Conservation (phyloP, 1,140 invertebrate species). For the Thaumatotibia leucotreta region DNA sequence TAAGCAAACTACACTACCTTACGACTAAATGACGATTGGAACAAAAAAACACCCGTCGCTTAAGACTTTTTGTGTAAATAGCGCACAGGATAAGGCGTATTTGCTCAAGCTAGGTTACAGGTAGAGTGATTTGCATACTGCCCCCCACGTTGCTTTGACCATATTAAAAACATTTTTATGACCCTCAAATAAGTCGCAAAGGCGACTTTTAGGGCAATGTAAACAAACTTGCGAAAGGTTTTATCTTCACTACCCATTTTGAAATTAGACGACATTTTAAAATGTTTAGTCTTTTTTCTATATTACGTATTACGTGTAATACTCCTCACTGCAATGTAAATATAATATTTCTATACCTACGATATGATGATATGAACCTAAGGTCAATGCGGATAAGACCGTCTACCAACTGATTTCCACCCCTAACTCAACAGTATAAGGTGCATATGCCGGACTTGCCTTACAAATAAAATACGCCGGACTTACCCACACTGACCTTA, state of each 20-base stretch:
- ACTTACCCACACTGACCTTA: too few species aligned
- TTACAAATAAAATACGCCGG: too few species aligned
- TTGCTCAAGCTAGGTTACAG: constrained; percentile 63
- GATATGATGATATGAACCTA: too few species aligned
- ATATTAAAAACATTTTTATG: constrained; percentile 45
- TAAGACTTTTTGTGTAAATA: background rate
- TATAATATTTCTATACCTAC: too few species aligned
- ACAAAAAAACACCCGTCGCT: background rate
- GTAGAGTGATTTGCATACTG: constrained; percentile 72
- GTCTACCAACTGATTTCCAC: too few species aligned
- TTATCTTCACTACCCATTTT: background rate
- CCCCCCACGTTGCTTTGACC: constrained; percentile 61
- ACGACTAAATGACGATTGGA: background rate
- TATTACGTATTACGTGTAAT: too few species aligned
- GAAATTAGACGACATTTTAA: background rate
- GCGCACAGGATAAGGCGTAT: constrained; percentile 49
- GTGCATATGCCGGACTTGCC: too few species aligned
- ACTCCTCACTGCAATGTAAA: too few species aligned
- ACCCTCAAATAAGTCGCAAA: constrained; percentile 18
- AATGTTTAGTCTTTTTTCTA: too few species aligned
- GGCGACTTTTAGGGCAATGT: constrained; percentile 20
- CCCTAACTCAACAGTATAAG: too few species aligned
- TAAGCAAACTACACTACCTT: constrained; percentile 50
- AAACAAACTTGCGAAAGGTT: constrained; percentile 11
- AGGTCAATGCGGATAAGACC: too few species aligned